These are phyloP conservation scores for Salarias fasciatus DNA, from an alignment of 2,797 vertebrate genomes.

Conservation along the genomic window DNA sequence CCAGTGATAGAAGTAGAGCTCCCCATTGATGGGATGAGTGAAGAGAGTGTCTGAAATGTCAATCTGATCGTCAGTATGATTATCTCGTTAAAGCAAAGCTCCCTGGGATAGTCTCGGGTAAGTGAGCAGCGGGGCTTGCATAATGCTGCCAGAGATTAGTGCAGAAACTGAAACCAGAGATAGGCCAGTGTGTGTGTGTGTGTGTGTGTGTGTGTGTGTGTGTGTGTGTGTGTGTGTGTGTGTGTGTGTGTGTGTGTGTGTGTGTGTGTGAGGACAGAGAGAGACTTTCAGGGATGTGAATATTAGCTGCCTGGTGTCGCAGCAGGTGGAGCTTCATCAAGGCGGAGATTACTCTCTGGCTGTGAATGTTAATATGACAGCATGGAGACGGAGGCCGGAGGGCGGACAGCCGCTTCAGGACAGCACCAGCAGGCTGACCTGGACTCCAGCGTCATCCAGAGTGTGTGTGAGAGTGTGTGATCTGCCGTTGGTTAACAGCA, in stretches of 20 bases:
- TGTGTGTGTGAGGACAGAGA: background rate
- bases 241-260: slow-evolving; percentile 29
- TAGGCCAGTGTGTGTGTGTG: slow-evolving; percentile 42
- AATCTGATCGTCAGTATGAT: slow-evolving; percentile 74
- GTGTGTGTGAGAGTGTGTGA: no score
- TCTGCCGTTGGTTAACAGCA: no score
- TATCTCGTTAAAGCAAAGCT: slow-evolving; percentile 75
- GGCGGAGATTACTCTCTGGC: slow-evolving; percentile 46
- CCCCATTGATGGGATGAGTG: slow-evolving; percentile 64
- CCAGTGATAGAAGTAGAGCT: slow-evolving; percentile 57
- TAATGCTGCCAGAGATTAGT: slow-evolving; percentile 67
- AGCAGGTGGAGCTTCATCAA: slow-evolving; percentile 68
- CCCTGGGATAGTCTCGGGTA: slow-evolving; percentile 72
- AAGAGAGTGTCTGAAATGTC: slow-evolving; percentile 75
- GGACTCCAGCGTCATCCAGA: background rate
- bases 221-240: slow-evolving; percentile 53
- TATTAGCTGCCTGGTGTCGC: slow-evolving; percentile 67
- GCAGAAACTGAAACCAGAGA: slow-evolving; percentile 73
- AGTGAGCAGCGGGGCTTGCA: slow-evolving; percentile 67
- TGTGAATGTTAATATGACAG: slow-evolving; percentile 46
- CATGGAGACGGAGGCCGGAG: slow-evolving; percentile 5
- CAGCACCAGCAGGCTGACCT: slow-evolving; percentile 7
- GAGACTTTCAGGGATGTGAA: slow-evolving; percentile 56
- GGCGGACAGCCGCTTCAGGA: slow-evolving; percentile 28
- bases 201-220: slow-evolving; percentile 57